phyloP scores from a whole-genome alignment of 2,888 invertebrate species.

The Ennomos fuscantarius region DNA sequence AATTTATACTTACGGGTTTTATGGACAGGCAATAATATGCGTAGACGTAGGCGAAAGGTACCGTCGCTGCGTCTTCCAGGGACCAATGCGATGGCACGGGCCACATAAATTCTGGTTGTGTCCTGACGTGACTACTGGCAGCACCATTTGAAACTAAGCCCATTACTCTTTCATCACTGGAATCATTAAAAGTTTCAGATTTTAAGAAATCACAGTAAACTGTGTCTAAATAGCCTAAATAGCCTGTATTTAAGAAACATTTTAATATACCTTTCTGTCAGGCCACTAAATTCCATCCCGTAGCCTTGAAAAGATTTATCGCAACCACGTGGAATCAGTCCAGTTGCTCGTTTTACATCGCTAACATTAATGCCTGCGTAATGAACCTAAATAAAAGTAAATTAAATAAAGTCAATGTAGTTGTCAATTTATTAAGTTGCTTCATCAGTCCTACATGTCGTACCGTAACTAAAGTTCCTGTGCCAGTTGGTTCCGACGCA shows the following conservation, averaged over 20 bases:
- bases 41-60: constrained; percentile 84
- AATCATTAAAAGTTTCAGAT: background rate
- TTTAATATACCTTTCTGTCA: constrained; percentile 52
- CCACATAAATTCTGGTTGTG: constrained; percentile 81
- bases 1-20: constrained; percentile 8
- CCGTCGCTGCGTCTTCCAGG: constrained; percentile 1
- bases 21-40: constrained; percentile 64
- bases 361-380: constrained; percentile 49
- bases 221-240: too few species aligned
- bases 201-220: background rate
- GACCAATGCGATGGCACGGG: constrained; percentile 87
- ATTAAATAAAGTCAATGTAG: too few species aligned
- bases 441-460: too few species aligned
- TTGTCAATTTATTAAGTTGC: too few species aligned
- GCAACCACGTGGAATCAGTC: constrained; percentile 31
- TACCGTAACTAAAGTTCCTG: constrained; percentile 55
- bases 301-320: constrained; percentile 34
- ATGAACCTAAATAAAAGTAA: constrained; percentile 45
- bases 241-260: background rate
- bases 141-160: constrained; percentile 71
- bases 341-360: constrained; percentile 55
- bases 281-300: constrained; percentile 71
- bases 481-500: constrained; percentile 27
- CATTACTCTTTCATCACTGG: constrained; percentile 82
- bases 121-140: constrained; percentile 82